phyloP scores from a whole-genome alignment of 35 echinoderm and acorn worm genomes.

The Apostichopus californicus region DNA sequence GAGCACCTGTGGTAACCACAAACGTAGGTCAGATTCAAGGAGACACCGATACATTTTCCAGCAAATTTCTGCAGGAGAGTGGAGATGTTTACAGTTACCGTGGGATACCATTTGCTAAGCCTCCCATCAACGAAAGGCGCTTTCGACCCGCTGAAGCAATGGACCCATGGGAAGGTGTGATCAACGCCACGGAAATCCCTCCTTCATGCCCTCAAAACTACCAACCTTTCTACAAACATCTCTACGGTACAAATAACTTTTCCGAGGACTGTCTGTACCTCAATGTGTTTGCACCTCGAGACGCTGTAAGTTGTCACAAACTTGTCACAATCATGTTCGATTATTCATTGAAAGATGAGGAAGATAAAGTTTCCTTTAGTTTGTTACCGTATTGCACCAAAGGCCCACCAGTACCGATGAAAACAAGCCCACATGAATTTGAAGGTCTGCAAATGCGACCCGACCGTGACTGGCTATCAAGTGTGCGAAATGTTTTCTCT shows the following conservation, averaged over 20 bases:
- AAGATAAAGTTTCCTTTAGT: too few species aligned
- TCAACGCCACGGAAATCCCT: conserved; percentile 42
- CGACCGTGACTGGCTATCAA: too few species aligned
- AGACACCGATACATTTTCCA: not conserved
- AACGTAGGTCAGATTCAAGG: not conserved
- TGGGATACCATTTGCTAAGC: conserved; percentile 84
- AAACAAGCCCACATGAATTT: too few species aligned
- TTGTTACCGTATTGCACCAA: too few species aligned
- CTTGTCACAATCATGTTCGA: too few species aligned
- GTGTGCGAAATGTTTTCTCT: too few species aligned
- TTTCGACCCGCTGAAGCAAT: conserved; percentile 65
- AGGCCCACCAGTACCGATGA: too few species aligned
- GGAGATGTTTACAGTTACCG: conserved; percentile 56
- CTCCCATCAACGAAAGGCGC: conserved; percentile 65
- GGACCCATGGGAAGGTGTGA: conserved; percentile 26
- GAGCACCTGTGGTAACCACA: not conserved
- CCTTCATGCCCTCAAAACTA: conserved; percentile 45
- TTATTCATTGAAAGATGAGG: too few species aligned
- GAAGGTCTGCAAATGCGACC: too few species aligned
- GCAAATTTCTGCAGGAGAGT: not conserved
- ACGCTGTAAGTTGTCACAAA: conserved; percentile 51
- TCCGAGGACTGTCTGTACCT: conserved; percentile 82
- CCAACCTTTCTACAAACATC: not conserved
- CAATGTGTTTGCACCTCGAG: conserved; percentile 51
- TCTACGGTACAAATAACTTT: not conserved